Base-by-base conservation (phyloP, 1,140 invertebrate genomes). In the Aphelinus certus region DNA sequence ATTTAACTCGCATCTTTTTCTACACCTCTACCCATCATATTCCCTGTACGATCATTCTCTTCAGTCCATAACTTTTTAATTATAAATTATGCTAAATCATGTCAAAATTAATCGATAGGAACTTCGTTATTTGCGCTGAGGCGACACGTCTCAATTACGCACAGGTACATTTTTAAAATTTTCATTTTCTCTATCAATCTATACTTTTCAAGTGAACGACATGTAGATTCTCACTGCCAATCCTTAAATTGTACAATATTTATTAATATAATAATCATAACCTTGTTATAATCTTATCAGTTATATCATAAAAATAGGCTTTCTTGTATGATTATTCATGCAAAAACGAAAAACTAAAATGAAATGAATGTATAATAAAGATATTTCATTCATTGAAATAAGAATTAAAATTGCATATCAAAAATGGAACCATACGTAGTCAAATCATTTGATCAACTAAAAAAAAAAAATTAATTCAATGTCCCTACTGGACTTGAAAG, bases 221-320 rank as follows among this genome's bases (percentile, higher is more conserved):
- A 68, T 71, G 67, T 75, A 67, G 56, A 60, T 47, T 5, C 43
- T n/a, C 49, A 64, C 73, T 66, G 66, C 65, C 57, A 67, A 64
- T 69, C 70, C 51, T 69, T 75, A 69, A 75, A 75, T 53, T 69
- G 69, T 69, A 69, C 26, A 26, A 26, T 64, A 75, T 64, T 75
- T 75, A 75, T 75, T 66, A 66, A 75, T 75, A 64, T 75, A 64
- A 75, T 69, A 75, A 75, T 75, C 66, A 66, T 75, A 75, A 75
- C 73, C 60, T 65, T 63, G 70, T 65, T 69, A 69, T 69, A 69
- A 69, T 74, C 3, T 6, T 56, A 75, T 61, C 67, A 75, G 70
- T 75, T 69, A 69, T 64, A 58, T 70, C 58, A 70, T 75, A 68
- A 75, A 75, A 74, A 69, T 69, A 69, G 60, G 48, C 10, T 10